Base-by-base conservation (phyloP, 2,113 vertebrate genomes). In the Ptychochromis oligacanthus region DNA sequence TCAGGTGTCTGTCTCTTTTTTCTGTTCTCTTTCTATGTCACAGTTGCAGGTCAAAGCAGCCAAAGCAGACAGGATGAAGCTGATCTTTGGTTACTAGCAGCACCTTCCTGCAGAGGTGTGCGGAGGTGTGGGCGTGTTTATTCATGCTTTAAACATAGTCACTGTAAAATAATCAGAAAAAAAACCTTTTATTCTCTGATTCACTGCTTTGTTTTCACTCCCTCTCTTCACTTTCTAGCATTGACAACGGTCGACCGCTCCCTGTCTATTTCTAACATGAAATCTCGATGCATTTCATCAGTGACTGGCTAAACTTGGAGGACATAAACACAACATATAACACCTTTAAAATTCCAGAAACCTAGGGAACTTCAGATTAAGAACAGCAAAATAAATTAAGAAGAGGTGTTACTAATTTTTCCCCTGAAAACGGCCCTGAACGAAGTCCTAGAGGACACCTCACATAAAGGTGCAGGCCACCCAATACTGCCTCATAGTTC, bases 41-140 rank as follows among this genome's bases (percentile, higher is more conserved):
- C 22, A 67, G 64, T 40, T 70, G 65, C 43, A 70, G 65, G 65
- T 49, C 65, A 31, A 49, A 70, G 43, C 65, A 70, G 65, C 65
- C 65, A 31, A 4, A 70, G 24, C 43, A 20, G 43, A 24, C 10
- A 1, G 40, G 40, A 49, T 49, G 64, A 70, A 70, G 65, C 24
- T 52, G 43, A 0, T 10, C 40, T 15, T 46, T 40, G 1, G 22
- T 49, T 49, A 28, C 40, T 49, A 15, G 43, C 65, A 52, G 65
- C 43, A 52, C 43, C 24, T 72, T 72, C 43, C 65, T 72, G 43
- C 6, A 3, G 36, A 8, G 6, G 36, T 36, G 36, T 36, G 36
- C 7, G 36, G 65, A 13, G 65, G 43, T 72, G 65, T 52, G 64
- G 40, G 64, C 0, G 15, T 40, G 46, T 70, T 70, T 70, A 70